These are phyloP conservation scores for Sebastes minor DNA, from an alignment of 2,797 vertebrate species.

Conservation along the genomic window DNA sequence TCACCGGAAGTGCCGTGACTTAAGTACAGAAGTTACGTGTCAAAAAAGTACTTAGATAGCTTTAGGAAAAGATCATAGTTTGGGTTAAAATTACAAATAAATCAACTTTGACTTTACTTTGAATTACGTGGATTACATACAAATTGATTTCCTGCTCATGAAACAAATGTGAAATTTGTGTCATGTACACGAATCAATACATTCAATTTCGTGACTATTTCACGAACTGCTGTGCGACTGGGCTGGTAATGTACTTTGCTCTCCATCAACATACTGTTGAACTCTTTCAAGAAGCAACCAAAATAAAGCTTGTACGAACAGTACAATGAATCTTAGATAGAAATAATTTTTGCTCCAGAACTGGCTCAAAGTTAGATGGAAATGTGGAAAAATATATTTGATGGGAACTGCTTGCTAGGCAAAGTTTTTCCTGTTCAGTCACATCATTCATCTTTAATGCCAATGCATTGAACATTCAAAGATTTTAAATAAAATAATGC, in stretches of 20 bases:
- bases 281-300: background rate
- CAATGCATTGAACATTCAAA: background rate
- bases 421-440: background rate
- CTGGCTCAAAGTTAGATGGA: background rate
- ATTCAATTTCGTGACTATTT: too few species aligned
- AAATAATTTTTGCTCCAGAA: background rate
- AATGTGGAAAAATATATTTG: background rate
- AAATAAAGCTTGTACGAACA: background rate
- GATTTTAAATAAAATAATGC: background rate
- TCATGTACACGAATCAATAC: too few species aligned
- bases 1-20: too few species aligned
- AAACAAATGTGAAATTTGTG: too few species aligned
- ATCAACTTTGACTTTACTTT: too few species aligned
- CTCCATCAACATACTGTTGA: background rate
- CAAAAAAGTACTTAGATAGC: too few species aligned
- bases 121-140: too few species aligned
- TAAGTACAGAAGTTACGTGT: too few species aligned
- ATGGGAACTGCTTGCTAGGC: background rate
- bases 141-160: too few species aligned
- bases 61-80: too few species aligned
- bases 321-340: background rate
- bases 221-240: too few species aligned
- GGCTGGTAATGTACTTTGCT: background rate
- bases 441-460: background rate
- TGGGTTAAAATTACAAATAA: too few species aligned